Base-by-base conservation (phyloP, 2,113 vertebrate species). In the Tachuris rubrigastra region DNA sequence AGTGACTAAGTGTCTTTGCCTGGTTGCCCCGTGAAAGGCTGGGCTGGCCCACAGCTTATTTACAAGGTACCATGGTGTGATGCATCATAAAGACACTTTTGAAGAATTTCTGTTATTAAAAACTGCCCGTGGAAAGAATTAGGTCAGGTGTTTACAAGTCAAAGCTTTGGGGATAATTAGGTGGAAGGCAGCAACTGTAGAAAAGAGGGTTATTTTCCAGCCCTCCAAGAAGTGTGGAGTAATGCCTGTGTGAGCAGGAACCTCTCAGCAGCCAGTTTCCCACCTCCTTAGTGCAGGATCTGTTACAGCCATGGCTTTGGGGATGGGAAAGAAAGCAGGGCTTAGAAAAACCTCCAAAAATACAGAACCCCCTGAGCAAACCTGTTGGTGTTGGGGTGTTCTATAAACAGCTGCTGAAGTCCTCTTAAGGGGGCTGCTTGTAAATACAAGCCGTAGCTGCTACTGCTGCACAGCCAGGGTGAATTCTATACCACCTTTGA, bases 131-230 rank as follows among this genome's bases (percentile, higher is more conserved):
- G 97, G 97, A 97, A 97, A 97, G 95, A 96, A 96, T 97, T 96
- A 96, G 96, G 95, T 97, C 95, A 96, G 95, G 96, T 97, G 97
- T 97, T 97, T 97, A 97, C 96, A 96, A 96, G 96, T 95, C 87
- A 88, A 93, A 88, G 90, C 94, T 96, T 96, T 89, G 93, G 90
- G 96, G 86, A 87, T 97, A 97, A 97, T 97, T 97, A 97, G 88
- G 93, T 96, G 87, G 95, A 97, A 96, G 89, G 97, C 90, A 95
- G 92, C 79, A 80, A 55, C 93, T 49, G 71, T 27, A 82, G 74
- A 73, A 73, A 72, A 75, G 89, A 89, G 79, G 76, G 93, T 91
- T 96, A 81, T 96, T 97, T 94, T 96, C 90, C 92, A 96, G 96
- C 92, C 73, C 91, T 97, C 92, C 93, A 41, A 96, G 96, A 94